Percentiles rank a stretch among this genome's conserved stretches.
phyloP scores from a whole-genome alignment of 92 coral and sea anemone species.

The Chrysogorgia sp. region DNA sequence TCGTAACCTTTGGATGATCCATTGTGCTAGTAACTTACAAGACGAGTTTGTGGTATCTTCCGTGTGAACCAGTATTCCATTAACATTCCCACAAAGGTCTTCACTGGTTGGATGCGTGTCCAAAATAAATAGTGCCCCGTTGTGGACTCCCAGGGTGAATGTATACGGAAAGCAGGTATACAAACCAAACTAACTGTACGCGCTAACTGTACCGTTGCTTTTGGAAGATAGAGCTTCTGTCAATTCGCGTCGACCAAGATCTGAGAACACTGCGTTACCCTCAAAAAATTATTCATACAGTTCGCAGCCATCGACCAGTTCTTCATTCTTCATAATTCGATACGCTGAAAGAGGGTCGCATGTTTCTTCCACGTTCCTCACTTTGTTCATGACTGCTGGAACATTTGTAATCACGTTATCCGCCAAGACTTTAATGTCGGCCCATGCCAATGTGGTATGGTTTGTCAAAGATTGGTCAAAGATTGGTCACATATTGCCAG shows the following conservation, averaged over 20 bases:
- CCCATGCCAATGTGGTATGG: background rate
- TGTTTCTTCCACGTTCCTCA: background rate
- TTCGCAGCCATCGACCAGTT: background rate
- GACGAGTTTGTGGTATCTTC: no score
- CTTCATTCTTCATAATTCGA: background rate
- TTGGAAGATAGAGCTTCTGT: background rate
- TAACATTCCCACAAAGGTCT: background rate
- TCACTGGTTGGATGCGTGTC: slow-evolving; percentile 13
- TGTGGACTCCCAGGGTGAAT: slow-evolving; percentile 2
- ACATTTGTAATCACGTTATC: background rate
- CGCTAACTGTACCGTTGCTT: background rate
- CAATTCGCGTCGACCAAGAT: background rate
- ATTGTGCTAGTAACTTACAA: no score
- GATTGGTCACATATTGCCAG: background rate
- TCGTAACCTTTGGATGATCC: no score
- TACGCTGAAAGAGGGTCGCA: slow-evolving; percentile 14
- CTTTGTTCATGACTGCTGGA: background rate
- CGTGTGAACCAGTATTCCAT: no score
- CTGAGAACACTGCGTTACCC: background rate
- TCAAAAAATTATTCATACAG: slow-evolving; percentile 14
- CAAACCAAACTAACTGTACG: background rate
- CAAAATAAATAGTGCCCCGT: background rate
- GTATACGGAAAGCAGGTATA: slow-evolving; percentile 23
- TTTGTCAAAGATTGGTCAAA: background rate
- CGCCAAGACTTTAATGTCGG: background rate